Percentiles rank a stretch among this genome's conserved stretches.
Conservation (phyloP, 2,113 vertebrate species). For the Phylloscopus trochiloides region DNA sequence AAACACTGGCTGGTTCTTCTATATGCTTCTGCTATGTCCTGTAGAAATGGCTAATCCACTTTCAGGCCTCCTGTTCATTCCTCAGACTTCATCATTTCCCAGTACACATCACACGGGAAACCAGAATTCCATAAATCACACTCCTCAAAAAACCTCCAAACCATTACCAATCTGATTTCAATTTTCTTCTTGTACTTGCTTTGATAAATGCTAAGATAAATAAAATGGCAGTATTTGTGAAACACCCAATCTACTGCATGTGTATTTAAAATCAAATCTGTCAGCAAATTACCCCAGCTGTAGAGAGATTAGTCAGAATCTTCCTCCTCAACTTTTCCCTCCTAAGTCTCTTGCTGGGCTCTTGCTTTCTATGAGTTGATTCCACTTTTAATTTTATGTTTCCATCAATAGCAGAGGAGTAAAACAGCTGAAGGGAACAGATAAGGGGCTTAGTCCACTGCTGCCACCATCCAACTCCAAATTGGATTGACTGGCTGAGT, state of each 20-base stretch:
- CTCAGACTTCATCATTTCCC: background rate
- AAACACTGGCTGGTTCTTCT: background rate
- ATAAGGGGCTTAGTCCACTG: slow-evolving; percentile 60
- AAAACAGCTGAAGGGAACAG: slow-evolving; percentile 61
- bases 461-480: slow-evolving; percentile 3
- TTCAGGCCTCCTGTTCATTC: background rate
- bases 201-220: slow-evolving; percentile 6
- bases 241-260: background rate
- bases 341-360: background rate
- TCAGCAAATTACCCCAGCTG: background rate
- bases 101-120: background rate
- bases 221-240: background rate
- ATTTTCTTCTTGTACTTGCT: background rate
- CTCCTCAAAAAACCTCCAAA: background rate
- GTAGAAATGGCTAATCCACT: background rate
- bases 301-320: slow-evolving; percentile 15
- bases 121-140: background rate
- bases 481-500: slow-evolving; percentile 60
- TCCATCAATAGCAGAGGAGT: slow-evolving; percentile 5
- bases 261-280: background rate
- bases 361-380: slow-evolving; percentile 1
- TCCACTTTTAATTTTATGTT: slow-evolving; percentile 45
- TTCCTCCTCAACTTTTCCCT: background rate
- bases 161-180: background rate
- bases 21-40: background rate